phyloP scores from a whole-genome alignment of 2,888 invertebrate genomes.

The Cephus runcator region DNA sequence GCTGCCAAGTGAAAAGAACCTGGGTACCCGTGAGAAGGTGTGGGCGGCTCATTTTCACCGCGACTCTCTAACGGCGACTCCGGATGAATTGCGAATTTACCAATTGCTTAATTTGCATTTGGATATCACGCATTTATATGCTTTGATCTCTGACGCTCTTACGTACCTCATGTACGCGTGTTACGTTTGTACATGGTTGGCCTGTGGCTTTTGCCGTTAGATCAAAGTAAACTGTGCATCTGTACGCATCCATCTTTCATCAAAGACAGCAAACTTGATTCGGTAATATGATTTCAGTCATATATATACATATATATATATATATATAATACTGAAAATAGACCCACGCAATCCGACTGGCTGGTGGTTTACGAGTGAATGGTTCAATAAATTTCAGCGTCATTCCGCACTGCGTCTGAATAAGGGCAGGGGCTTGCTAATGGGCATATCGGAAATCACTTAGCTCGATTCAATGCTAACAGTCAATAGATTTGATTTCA shows the following conservation, averaged over 20 bases:
- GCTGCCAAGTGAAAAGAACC: conserved; percentile 9
- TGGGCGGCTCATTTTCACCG: conserved; percentile 6
- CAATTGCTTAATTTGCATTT: not conserved
- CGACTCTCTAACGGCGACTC: conserved; percentile 3
- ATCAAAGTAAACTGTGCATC: not conserved
- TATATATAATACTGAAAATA: not conserved
- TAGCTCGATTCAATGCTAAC: conserved; percentile 18
- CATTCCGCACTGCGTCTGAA: conserved; percentile 8
- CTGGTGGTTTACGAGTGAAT: conserved; percentile 20
- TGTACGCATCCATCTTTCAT: not conserved
- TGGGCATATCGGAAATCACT: conserved; percentile 33
- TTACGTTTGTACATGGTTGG: not conserved
- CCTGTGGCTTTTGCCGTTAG: not conserved
- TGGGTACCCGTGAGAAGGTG: not conserved
- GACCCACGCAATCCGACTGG: not conserved
- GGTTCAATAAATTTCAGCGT: conserved; percentile 29
- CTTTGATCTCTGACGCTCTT: not conserved
- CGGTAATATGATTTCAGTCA: not conserved
- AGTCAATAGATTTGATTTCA: conserved; percentile 5
- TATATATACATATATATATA: not conserved
- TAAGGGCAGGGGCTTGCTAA: conserved; percentile 28
- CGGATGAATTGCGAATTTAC: conserved; percentile 1
- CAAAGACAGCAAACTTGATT: not conserved
- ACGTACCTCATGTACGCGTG: not conserved
- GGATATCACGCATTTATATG: not conserved